Evolutionary conservation across 2,113 vertebrate genomes (phyloP), one percentile per base, ranked within the genome.

Genomic region (Theristicus caerulescens): DNA sequence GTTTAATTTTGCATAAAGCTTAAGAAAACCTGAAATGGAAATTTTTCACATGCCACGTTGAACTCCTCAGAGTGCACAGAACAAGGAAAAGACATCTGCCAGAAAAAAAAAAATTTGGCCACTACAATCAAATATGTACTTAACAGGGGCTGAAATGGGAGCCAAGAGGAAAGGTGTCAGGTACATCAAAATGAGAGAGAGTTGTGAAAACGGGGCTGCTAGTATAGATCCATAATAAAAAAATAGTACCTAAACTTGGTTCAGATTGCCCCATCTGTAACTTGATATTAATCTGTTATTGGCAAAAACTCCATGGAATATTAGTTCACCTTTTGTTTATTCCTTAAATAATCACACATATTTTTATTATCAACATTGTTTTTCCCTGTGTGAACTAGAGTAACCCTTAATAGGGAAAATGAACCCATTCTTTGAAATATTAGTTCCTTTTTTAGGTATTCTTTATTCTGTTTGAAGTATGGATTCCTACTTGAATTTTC

Each of bases 11-110:
- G 74, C 58, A 71, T 73, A 58, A 90, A 89, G 82, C 84, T 89
- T 55, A 85, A 89, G 87, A 95, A 96, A 94, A 95, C 85, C 83
- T 91, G 95, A 87, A 95, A 95, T 84, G 88, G 95, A 97, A 96
- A 83, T 88, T 95, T 96, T 96, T 97, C 71, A 82, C 71, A 77
- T 96, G 94, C 96, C 94, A 96, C 42, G 42, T 93, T 94, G 93
- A 95, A 94, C 86, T 91, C 58, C 78, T 97, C 7, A 1, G 90
- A 91, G 84, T 51, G 81, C 78, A 82, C 22, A 73, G 93, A 96
- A 97, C 93, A 96, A 95, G 97, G 94, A 87, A 94, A 95, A 94
- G 85, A 83, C 61, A 77, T 57, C 86, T 86, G 95, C 91, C 74
- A 90, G 54, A 40, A 69, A 55, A 54, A 74, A n/a, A 79, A 62